phyloP scores from a whole-genome alignment of 2,113 vertebrate species.

The Petromus typicus region DNA sequence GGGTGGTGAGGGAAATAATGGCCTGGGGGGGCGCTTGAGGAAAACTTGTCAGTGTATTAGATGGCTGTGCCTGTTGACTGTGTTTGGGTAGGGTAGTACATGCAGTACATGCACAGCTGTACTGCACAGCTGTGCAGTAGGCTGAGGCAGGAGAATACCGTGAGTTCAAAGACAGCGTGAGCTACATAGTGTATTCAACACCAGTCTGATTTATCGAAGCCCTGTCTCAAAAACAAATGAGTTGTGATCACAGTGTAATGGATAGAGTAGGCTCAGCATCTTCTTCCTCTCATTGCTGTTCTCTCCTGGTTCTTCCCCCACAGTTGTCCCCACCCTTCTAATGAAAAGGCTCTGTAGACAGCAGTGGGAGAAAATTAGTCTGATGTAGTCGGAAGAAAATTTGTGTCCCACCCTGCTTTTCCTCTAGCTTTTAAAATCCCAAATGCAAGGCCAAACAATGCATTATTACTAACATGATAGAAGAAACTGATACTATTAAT shows the following conservation, averaged over 20 bases:
- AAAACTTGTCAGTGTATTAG: neutral
- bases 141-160: neutral
- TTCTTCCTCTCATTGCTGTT: neutral
- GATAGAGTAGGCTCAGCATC: neutral
- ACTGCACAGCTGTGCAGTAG: neutral
- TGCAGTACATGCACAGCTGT: neutral
- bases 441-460: conserved; percentile 60
- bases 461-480: conserved; percentile 62
- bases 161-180: neutral
- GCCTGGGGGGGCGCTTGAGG: neutral
- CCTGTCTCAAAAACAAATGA: neutral
- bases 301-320: neutral
- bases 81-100: neutral
- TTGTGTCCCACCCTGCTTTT: conserved; percentile 55
- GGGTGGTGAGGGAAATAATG: neutral
- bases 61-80: neutral
- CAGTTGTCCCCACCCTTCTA: neutral
- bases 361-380: conserved; percentile 75
- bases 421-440: conserved; percentile 63
- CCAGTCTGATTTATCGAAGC: neutral
- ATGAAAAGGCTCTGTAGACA: conserved; percentile 49
- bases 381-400: conserved; percentile 77
- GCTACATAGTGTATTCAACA: neutral
- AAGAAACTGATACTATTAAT: conserved; percentile 69
- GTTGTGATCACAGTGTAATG: neutral